A percentile compares a stretch with the other conserved stretches of the same genome.
These are phyloP conservation scores for Gambusia affinis DNA, from an alignment of 2,113 vertebrate species.

Conservation along the genomic window DNA sequence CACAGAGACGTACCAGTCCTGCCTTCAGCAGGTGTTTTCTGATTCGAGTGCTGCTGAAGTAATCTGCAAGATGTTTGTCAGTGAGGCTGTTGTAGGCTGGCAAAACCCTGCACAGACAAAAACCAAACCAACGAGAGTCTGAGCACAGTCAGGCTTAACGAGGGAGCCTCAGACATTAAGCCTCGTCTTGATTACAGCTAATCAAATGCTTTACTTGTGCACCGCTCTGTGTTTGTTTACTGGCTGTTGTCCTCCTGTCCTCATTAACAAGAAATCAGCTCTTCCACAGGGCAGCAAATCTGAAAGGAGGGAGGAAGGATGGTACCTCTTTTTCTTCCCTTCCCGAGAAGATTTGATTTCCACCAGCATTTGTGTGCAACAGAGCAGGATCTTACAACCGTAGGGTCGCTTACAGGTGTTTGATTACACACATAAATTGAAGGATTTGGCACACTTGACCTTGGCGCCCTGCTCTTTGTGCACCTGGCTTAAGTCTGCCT, in stretches of 20 bases:
- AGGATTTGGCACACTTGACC: conserved; percentile 71
- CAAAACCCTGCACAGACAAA: conserved; percentile 79
- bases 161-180: not conserved
- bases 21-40: conserved; percentile 88
- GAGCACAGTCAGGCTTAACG: not conserved
- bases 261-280: conserved; percentile 58
- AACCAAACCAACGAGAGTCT: conserved; percentile 15
- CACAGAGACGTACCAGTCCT: conserved; percentile 85
- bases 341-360: conserved; percentile 72
- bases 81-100: conserved; percentile 92
- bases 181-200: conserved; percentile 31
- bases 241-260: conserved; percentile 45
- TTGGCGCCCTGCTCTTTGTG: conserved; percentile 61
- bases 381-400: conserved; percentile 73
- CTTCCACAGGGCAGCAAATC: conserved; percentile 31
- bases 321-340: conserved; percentile 60
- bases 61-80: conserved; percentile 91
- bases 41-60: conserved; percentile 91
- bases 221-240: conserved; percentile 45
- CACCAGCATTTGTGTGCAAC: conserved; percentile 66
- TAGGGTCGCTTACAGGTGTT: conserved; percentile 74
- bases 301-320: conserved; percentile 19
- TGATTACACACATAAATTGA: conserved; percentile 64
- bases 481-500: conserved; percentile 19
- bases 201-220: conserved; percentile 22